Conservation (phyloP, 2,888 invertebrate species). For the Drosophila demipolita region DNA sequence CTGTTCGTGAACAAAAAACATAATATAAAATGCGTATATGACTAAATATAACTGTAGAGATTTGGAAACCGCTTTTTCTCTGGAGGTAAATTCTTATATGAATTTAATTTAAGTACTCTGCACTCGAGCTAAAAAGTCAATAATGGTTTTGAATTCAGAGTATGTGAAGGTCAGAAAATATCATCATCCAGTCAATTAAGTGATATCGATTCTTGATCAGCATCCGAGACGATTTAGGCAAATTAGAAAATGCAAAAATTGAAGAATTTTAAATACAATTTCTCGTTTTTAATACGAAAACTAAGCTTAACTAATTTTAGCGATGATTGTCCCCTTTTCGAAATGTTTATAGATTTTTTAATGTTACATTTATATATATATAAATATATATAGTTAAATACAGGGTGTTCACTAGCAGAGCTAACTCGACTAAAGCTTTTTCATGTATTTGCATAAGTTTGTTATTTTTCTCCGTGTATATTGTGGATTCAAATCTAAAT, state of each 20-base stretch:
- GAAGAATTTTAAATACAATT: background rate
- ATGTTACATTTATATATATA: no score
- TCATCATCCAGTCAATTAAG: background rate
- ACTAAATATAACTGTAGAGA: background rate
- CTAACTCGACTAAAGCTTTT: background rate
- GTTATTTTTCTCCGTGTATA: background rate
- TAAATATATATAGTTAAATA: no score
- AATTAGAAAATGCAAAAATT: background rate
- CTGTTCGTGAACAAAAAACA: background rate
- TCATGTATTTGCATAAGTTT: background rate
- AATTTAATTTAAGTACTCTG: background rate
- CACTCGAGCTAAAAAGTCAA: background rate
- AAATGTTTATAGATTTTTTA: background rate
- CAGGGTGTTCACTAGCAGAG: rapidly evolving
- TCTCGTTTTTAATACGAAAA: background rate
- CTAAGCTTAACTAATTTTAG: background rate
- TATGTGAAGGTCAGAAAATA: background rate
- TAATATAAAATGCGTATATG: background rate
- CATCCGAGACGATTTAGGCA: background rate
- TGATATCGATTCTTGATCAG: background rate
- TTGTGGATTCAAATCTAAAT: conserved; percentile 12
- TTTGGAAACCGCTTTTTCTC: background rate
- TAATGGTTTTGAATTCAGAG: background rate
- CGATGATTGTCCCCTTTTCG: background rate
- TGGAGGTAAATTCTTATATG: background rate